phyloP scores from a whole-genome alignment of 2,113 vertebrate genomes.

The Mustelus asterias region DNA sequence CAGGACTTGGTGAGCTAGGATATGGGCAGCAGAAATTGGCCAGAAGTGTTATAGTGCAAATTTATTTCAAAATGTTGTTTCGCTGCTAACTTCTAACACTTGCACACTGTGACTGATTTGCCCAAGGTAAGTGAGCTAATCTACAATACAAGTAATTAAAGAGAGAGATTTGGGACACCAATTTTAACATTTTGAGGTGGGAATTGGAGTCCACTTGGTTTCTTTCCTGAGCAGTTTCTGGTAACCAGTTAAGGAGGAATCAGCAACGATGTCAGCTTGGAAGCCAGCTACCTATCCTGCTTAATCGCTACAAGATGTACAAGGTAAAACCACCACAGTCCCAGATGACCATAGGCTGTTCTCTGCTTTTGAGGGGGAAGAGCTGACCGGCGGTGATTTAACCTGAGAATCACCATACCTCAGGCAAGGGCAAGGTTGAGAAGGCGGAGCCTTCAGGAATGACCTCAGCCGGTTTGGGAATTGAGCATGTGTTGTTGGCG shows the following conservation, averaged over 20 bases:
- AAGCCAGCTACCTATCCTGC: background rate
- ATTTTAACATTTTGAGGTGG: background rate
- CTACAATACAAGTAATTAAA: background rate
- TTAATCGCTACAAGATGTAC: background rate
- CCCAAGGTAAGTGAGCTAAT: background rate
- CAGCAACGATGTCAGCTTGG: background rate
- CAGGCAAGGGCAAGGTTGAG: too few species aligned
- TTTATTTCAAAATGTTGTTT: background rate
- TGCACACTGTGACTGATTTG: background rate
- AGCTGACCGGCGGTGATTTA: too few species aligned
- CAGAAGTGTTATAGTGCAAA: background rate
- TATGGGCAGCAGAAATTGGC: background rate
- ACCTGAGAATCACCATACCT: too few species aligned
- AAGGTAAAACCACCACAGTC: too few species aligned
- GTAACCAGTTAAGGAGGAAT: background rate
- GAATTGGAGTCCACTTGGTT: background rate
- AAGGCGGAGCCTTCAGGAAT: too few species aligned
- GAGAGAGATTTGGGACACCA: background rate
- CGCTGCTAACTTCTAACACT: background rate
- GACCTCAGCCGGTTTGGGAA: too few species aligned
- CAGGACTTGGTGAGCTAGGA: background rate
- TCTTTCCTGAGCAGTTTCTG: background rate
- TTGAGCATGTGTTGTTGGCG: too few species aligned
- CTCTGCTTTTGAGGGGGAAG: too few species aligned
- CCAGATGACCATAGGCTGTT: too few species aligned